Evolutionary conservation across 2,797 vertebrate genomes (phyloP).

Genomic region (Lycodopsis pacificus): DNA sequence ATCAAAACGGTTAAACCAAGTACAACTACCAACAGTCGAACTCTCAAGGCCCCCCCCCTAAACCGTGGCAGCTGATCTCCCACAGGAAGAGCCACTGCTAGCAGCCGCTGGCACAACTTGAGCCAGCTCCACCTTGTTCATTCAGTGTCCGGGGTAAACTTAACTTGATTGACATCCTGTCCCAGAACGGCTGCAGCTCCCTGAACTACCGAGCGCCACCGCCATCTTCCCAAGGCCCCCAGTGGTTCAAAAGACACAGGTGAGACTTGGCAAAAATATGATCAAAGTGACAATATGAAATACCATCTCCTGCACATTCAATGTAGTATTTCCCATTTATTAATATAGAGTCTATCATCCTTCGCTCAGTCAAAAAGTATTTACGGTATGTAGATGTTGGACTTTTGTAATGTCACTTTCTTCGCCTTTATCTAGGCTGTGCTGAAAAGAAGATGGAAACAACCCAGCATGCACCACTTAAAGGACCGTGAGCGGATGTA

Average conservation of each 20-base stretch:
- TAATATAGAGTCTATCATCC: background rate
- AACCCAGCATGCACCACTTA: constrained; percentile 77
- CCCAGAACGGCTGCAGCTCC: constrained; percentile 29
- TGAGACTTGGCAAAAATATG: background rate
- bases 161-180: background rate
- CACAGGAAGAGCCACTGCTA: too few species aligned
- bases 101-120: too few species aligned
- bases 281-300: background rate
- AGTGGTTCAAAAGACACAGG: constrained; percentile 37
- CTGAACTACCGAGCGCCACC: constrained; percentile 23
- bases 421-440: constrained; percentile 76
- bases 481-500: constrained; percentile 71
- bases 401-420: constrained; percentile 13
- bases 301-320: background rate
- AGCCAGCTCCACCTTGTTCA: background rate
- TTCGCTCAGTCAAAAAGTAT: background rate
- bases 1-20: too few species aligned
- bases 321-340: background rate
- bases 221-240: constrained; percentile 34
- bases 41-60: background rate
- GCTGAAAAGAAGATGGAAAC: constrained; percentile 79
- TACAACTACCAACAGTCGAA: too few species aligned
- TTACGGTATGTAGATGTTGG: background rate
- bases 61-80: too few species aligned
- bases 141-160: background rate